Evolutionary conservation across 2,797 vertebrate species (phyloP).

Genomic region (Hoplostethus atlanticus): DNA sequence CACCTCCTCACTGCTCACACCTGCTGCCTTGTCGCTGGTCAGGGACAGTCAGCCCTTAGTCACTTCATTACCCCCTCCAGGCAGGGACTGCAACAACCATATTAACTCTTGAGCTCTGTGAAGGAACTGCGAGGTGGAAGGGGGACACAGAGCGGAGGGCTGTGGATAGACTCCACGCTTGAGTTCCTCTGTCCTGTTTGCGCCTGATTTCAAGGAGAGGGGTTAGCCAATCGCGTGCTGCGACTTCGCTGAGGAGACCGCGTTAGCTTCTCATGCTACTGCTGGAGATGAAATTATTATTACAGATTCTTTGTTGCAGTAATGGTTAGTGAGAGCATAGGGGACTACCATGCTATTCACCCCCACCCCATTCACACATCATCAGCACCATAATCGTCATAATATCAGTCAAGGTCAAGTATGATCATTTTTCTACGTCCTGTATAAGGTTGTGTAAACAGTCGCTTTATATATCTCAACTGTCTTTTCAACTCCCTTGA

Average conservation of each 20-base stretch:
- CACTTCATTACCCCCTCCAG: slow-evolving; percentile 74
- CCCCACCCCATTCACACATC: background rate
- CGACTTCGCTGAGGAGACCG: slow-evolving; percentile 40
- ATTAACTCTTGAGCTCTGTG: slow-evolving; percentile 69
- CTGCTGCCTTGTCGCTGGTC: slow-evolving; percentile 69
- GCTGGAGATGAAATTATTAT: slow-evolving; percentile 50
- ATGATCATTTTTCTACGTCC: background rate
- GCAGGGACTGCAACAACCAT: slow-evolving; percentile 66
- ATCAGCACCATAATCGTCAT: background rate
- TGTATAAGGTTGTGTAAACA: background rate
- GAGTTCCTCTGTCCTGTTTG: slow-evolving; percentile 66
- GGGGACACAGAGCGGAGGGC: slow-evolving; percentile 56
- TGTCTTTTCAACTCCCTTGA: too few relatives aligned
- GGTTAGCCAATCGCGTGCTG: slow-evolving; percentile 59
- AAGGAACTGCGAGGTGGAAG: slow-evolving; percentile 62
- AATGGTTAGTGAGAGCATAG: background rate
- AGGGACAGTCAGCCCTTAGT: slow-evolving; percentile 71
- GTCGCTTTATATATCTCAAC: too few relatives aligned
- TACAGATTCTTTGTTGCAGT: slow-evolving; percentile 16
- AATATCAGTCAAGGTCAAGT: background rate
- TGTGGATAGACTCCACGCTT: slow-evolving; percentile 43
- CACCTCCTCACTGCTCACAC: slow-evolving; percentile 56
- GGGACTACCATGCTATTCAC: background rate
- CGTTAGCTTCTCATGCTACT: slow-evolving; percentile 34
- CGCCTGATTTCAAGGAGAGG: slow-evolving; percentile 63